phyloP scores from a whole-genome alignment of 2,113 vertebrate genomes.

The Boleophthalmus pectinirostris region DNA sequence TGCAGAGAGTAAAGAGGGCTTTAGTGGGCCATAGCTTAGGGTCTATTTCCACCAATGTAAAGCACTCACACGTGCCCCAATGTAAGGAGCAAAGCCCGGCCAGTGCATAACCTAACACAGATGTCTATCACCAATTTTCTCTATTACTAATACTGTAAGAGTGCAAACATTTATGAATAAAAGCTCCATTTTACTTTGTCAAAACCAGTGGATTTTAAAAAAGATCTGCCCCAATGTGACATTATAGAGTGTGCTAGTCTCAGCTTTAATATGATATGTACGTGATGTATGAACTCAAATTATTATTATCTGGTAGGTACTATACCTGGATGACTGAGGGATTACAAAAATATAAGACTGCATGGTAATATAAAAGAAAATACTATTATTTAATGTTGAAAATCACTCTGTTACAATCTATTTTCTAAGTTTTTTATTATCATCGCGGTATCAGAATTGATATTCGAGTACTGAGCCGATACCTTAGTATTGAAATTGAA shows the following conservation, averaged over 20 bases:
- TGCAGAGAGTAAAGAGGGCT: conserved; percentile 42
- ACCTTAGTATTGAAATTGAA: too few relatives aligned
- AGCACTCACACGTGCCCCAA: conserved; percentile 50
- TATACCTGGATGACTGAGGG: too few relatives aligned
- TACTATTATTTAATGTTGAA: too few relatives aligned
- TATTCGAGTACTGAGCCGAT: too few relatives aligned
- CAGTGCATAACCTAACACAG: conserved; percentile 55
- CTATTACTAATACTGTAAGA: conserved; percentile 54
- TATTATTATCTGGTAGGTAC: not conserved
- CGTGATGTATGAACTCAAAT: conserved; percentile 2
- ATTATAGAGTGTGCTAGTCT: conserved; percentile 23
- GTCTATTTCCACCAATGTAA: conserved; percentile 58
- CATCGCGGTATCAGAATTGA: too few relatives aligned
- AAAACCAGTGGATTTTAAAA: conserved; percentile 52
- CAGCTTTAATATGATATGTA: conserved; percentile 6
- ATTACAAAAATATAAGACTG: too few relatives aligned
- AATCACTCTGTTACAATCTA: too few relatives aligned
- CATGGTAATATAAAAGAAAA: too few relatives aligned
- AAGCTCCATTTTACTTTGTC: conserved; percentile 62
- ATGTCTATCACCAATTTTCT: conserved; percentile 49
- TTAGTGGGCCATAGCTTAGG: conserved; percentile 47
- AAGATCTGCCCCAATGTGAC: conserved; percentile 57
- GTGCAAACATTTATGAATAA: conserved; percentile 55
- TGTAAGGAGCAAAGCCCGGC: conserved; percentile 56
- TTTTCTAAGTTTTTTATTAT: too few relatives aligned